Evolutionary conservation across 2,888 invertebrate genomes (phyloP).

Genomic region (Lutraria lutraria): DNA sequence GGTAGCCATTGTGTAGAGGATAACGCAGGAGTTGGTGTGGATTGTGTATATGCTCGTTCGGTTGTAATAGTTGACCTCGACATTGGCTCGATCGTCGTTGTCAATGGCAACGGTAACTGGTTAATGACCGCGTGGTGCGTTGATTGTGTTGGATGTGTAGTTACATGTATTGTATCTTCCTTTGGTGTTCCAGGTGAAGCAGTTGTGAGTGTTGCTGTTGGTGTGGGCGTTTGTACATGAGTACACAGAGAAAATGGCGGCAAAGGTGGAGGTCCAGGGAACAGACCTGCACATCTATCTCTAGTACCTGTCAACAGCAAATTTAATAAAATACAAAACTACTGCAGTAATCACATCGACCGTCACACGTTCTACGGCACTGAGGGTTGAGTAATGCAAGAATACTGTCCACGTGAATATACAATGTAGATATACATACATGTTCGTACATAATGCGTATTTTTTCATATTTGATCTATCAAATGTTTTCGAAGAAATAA

Average conservation of each 20-base stretch:
- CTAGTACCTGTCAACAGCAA: conserved; percentile 3
- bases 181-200: background rate
- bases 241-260: conserved; percentile 43
- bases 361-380: no score
- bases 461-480: no score
- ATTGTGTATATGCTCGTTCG: background rate
- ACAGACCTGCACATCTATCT: conserved; percentile 3
- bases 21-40: background rate
- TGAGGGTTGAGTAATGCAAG: no score
- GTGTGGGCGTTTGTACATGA: background rate
- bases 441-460: no score
- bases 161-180: background rate
- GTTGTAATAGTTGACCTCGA: conserved; percentile 13
- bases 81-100: background rate
- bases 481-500: no score
- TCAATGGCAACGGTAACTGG: background rate
- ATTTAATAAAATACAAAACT: background rate
- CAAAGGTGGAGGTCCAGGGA: conserved; percentile 33
- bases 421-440: no score
- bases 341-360: no score
- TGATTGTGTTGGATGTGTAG: conserved; percentile 5
- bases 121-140: background rate
- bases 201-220: background rate
- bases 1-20: conserved; percentile 27
- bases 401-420: no score